Evolutionary conservation across 2,113 vertebrate species (phyloP).

Genomic region (Notarius quadriscutis): DNA sequence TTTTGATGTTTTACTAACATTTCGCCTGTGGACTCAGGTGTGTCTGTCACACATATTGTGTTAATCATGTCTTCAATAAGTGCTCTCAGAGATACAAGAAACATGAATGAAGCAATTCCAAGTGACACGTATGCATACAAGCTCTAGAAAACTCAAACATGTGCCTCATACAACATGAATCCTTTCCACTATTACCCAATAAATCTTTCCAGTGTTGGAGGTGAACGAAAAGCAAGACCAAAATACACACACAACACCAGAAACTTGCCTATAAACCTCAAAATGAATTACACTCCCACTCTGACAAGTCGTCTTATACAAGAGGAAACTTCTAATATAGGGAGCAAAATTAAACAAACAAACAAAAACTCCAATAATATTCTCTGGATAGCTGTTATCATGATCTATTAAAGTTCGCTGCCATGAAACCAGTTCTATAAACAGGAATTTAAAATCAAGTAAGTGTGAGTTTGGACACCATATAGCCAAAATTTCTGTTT

Average conservation of each 20-base stretch:
- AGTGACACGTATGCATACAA: not conserved
- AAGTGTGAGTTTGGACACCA: too few species aligned
- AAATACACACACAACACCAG: not conserved
- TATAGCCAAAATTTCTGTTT: too few species aligned
- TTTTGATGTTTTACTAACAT: not conserved
- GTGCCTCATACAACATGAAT: too few species aligned
- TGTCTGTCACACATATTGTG: not conserved
- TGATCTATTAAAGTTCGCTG: constrained; percentile 65
- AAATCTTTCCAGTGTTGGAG: not conserved
- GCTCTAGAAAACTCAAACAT: not conserved
- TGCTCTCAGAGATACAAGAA: not conserved
- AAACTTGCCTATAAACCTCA: not conserved
- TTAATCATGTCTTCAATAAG: not conserved
- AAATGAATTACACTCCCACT: not conserved
- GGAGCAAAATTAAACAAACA: not conserved
- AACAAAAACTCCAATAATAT: not conserved
- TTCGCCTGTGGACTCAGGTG: not conserved
- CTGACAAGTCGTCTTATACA: not conserved
- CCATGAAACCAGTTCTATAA: constrained; percentile 43
- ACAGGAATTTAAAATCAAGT: too few species aligned
- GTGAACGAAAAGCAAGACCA: too few species aligned
- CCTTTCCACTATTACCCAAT: not conserved
- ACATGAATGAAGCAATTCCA: not conserved
- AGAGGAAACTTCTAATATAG: not conserved
- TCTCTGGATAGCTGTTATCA: constrained; percentile 40